phyloP scores from a whole-genome alignment of 53 echinoderm and acorn worm genomes.

The Echinarachnius parma region DNA sequence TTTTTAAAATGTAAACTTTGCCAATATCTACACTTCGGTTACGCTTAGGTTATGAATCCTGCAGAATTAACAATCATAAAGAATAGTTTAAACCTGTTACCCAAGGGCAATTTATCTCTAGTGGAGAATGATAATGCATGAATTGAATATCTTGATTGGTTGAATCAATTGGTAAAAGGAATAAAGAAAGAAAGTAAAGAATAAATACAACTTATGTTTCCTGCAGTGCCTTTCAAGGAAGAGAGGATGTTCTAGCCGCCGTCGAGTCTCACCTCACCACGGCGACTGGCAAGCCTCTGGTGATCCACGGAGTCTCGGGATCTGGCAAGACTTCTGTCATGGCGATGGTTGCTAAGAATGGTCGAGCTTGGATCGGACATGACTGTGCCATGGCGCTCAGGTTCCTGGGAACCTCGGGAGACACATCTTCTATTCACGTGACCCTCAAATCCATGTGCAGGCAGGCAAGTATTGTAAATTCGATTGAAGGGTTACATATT shows the following conservation, averaged over 20 bases:
- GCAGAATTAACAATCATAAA: too few species aligned
- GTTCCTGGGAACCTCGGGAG: constrained; percentile 75
- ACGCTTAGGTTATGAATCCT: too few species aligned
- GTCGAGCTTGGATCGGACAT: constrained; percentile 34
- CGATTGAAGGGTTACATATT: not conserved
- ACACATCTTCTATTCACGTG: constrained; percentile 60
- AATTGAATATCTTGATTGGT: too few species aligned
- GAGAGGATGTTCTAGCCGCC: constrained; percentile 53
- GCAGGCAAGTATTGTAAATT: constrained; percentile 55
- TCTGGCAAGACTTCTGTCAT: constrained; percentile 92
- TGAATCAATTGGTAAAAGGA: too few species aligned
- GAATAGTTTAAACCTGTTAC: too few species aligned
- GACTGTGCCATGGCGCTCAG: constrained; percentile 51
- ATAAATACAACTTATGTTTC: too few species aligned
- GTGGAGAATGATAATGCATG: too few species aligned
- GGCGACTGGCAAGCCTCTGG: constrained; percentile 54
- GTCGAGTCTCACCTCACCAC: constrained; percentile 34
- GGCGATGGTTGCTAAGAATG: constrained; percentile 78
- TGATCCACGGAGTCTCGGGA: constrained; percentile 77
- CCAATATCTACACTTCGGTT: too few species aligned
- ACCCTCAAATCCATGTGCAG: constrained; percentile 63
- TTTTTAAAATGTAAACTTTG: too few species aligned
- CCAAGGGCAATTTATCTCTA: too few species aligned
- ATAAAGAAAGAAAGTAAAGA: too few species aligned
- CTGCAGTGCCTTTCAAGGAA: constrained; percentile 72